Percentiles rank a stretch among this genome's conserved stretches.
Evolutionary conservation across 1,140 invertebrate genomes (phyloP).

Genomic region (Ips typographus): DNA sequence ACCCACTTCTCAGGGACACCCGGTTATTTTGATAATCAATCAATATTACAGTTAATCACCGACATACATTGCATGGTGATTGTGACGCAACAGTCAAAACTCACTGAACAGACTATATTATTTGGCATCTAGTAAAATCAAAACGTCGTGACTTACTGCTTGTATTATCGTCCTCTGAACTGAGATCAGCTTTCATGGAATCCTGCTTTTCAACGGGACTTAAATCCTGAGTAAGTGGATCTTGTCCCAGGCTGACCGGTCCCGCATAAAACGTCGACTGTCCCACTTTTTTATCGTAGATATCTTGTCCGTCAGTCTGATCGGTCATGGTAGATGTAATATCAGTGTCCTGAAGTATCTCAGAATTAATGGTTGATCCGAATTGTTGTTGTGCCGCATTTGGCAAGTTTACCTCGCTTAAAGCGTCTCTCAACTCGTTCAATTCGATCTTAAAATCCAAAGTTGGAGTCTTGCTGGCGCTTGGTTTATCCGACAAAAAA

Average conservation of each 20-base stretch:
- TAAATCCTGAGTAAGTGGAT: conserved; percentile 45
- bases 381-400: no score
- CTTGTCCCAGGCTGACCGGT: conserved; percentile 48
- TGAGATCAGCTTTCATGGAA: conserved; percentile 69
- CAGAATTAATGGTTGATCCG: no score
- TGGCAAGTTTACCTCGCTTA: conserved; percentile 66
- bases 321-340: conserved; percentile 40
- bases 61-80: no score
- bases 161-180: conserved; percentile 58
- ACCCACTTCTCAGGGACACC: no score
- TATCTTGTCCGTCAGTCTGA: conserved; percentile 41
- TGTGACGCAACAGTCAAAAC: no score
- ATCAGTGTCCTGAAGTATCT: conserved; percentile 60
- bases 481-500: conserved; percentile 67
- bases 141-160: conserved; percentile 37
- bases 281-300: conserved; percentile 47
- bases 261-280: conserved; percentile 55
- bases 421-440: conserved; percentile 71
- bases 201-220: conserved; percentile 72
- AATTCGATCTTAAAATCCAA: conserved; percentile 75
- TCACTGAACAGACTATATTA: no score
- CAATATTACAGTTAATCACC: no score
- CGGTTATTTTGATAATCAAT: not conserved
- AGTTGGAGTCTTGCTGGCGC: conserved; percentile 62
- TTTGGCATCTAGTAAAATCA: no score